Base-by-base conservation (phyloP, 2,113 vertebrate species). In the Aythya baeri region DNA sequence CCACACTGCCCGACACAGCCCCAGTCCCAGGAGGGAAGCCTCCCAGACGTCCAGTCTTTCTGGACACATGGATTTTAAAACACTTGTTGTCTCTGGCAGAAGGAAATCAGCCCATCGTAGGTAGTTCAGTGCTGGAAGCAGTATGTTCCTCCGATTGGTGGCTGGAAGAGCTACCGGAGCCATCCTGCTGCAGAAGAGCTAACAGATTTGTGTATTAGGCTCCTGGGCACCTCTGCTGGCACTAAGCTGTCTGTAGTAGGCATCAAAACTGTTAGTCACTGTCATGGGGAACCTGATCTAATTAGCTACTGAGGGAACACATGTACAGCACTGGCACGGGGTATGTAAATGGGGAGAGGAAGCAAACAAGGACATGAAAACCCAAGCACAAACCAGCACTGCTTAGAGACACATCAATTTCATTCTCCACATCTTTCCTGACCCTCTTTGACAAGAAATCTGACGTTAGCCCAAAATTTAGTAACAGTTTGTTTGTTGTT, bases 201-300 rank as follows among this genome's bases (percentile, higher is more conserved):
- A 71, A 81, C 83, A 86, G 91, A 84, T 93, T 58, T 55, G 44
- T 76, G 63, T 49, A 75, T 41, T 38, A 41, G 72, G 55, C 83
- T 84, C 77, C 61, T 38, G 77, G 34, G 86, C 17, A n/a, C 57
- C 80, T 44, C 72, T 75, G 52, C 15, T 91, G 91, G 91, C 83
- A 72, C 6, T 13, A 62, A 88, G 88, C 86, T 3, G 1, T 63
- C 83, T 55, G 41, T 72, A 91, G 81, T 43, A 78, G 77, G 90
- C 83, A 88, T 89, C 68, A 61, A n/a, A 94, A 73, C 26, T 65
- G 87, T 89, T 83, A 82, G 71, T 74, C 65, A 66, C 65, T 83
- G 76, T 93, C 95, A 75, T 6, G n/a, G 46, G 68, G 83, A 92
- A 66, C 73, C 57, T 49, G 52, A 63, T 88, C 83, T n/a, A 84